phyloP scores from a whole-genome alignment of 1,140 invertebrate species.

The Caenorhabditis tropicalis region DNA sequence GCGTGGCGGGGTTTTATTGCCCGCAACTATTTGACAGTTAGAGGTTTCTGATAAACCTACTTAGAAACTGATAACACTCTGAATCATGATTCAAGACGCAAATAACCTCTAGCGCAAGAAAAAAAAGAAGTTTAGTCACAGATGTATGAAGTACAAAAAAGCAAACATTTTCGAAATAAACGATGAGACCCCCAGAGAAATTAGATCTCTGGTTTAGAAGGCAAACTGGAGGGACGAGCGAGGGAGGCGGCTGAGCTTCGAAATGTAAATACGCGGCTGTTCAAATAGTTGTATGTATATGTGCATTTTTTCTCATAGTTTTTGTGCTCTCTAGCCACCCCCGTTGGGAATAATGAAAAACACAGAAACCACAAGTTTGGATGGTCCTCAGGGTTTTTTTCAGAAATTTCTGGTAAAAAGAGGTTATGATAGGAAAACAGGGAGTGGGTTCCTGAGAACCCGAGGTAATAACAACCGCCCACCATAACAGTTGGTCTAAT shows the following conservation, averaged over 20 bases:
- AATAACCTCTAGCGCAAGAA: background rate
- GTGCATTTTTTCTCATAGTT: conserved; percentile 13
- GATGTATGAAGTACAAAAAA: background rate
- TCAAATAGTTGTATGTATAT: conserved; percentile 39
- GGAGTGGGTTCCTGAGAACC: background rate
- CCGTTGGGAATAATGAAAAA: background rate
- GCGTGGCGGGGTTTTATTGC: background rate
- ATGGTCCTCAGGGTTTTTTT: no score
- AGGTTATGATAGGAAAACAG: no score
- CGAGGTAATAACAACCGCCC: background rate
- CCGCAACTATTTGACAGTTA: conserved; percentile 5
- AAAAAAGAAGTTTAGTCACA: background rate
- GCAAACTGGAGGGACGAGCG: background rate
- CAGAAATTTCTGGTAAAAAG: no score
- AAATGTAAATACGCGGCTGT: conserved; percentile 38
- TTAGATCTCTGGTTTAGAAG: conserved; percentile 30
- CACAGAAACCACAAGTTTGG: no score
- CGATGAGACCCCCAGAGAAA: conserved; percentile 11
- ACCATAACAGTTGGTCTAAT: conserved; percentile 30
- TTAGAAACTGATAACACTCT: background rate
- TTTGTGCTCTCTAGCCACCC: background rate
- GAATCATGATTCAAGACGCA: conserved; percentile 3
- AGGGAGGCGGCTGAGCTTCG: background rate
- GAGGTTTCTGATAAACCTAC: background rate
- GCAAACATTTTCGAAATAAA: conserved; percentile 39